A percentile compares a stretch with the other conserved stretches of the same genome.
Evolutionary conservation across 1,140 invertebrate genomes (phyloP).

Genomic region (Bathynomus jamesi): DNA sequence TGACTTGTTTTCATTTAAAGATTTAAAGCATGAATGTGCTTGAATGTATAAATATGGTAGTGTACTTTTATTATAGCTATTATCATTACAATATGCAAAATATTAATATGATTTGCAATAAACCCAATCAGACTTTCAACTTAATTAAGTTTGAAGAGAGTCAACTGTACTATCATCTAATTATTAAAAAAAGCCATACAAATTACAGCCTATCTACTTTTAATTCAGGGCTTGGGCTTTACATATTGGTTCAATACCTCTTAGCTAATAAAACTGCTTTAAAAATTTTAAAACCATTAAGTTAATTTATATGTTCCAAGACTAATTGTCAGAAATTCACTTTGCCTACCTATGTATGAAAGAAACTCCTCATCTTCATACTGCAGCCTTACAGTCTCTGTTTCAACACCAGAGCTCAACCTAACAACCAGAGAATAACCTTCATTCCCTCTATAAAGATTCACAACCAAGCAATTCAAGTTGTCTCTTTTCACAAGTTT

Average conservation of each 20-base stretch:
- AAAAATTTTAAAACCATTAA: not conserved
- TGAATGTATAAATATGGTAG: too few species aligned
- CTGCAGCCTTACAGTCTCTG: slow-evolving; percentile 47
- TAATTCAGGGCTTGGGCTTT: too few species aligned
- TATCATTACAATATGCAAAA: too few species aligned
- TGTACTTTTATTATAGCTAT: too few species aligned
- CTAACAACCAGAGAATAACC: slow-evolving; percentile 78
- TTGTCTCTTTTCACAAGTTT: slow-evolving; percentile 73
- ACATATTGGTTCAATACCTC: too few species aligned
- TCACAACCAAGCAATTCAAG: slow-evolving; percentile 79
- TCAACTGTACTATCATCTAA: too few species aligned
- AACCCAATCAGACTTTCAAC: too few species aligned
- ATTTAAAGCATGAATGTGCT: too few species aligned
- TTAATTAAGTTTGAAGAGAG: too few species aligned
- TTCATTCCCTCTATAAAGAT: slow-evolving; percentile 82
- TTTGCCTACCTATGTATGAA: slow-evolving; percentile 52
- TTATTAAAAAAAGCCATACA: too few species aligned
- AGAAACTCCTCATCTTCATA: slow-evolving; percentile 52
- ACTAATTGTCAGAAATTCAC: not conserved
- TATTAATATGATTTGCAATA: not conserved
- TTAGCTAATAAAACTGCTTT: not conserved
- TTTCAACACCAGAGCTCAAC: slow-evolving; percentile 47
- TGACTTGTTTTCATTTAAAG: too few species aligned
- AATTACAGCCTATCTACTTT: too few species aligned
- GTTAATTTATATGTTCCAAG: not conserved